A percentile compares a stretch with the other conserved stretches of the same genome.
Evolutionary conservation across 2,113 vertebrate species (phyloP).

Genomic region (Marmota monax): DNA sequence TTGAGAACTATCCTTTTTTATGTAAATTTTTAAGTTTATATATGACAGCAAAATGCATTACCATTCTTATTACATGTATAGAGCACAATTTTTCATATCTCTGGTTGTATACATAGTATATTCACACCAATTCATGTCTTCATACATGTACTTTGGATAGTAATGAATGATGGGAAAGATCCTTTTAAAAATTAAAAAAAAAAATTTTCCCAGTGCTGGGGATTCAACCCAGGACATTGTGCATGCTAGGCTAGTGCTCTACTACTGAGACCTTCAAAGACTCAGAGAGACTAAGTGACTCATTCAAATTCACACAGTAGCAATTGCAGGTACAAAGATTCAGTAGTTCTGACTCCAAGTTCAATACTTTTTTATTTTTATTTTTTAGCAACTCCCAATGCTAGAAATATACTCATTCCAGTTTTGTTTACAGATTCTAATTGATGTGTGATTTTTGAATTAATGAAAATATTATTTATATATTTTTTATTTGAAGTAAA

Average conservation of each 20-base stretch:
- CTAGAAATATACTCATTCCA: not conserved
- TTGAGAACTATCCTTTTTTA: not conserved
- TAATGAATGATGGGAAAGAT: too few relatives aligned
- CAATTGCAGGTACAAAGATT: not conserved
- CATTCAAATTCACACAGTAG: not conserved
- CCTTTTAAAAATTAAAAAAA: not conserved
- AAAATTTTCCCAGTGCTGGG: too few relatives aligned
- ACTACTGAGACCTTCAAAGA: not conserved
- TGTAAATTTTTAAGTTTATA: too few relatives aligned
- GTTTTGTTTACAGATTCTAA: not conserved
- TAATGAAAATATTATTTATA: not conserved
- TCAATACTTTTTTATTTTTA: not conserved
- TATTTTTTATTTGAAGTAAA: not conserved
- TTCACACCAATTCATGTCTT: too few relatives aligned
- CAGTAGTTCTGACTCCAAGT: not conserved
- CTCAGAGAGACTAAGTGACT: not conserved
- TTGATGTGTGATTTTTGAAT: constrained; percentile 36
- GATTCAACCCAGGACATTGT: too few relatives aligned
- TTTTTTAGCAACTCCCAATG: not conserved
- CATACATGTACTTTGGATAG: too few relatives aligned
- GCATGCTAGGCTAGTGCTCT: too few relatives aligned
- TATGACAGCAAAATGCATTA: too few relatives aligned
- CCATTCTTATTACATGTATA: too few relatives aligned
- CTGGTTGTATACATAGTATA: too few relatives aligned
- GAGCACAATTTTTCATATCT: too few relatives aligned